A percentile compares a stretch with the other conserved stretches of the same genome.
Conservation (phyloP, 1,140 invertebrate species). For the Stratiolaelaps scimitus region DNA sequence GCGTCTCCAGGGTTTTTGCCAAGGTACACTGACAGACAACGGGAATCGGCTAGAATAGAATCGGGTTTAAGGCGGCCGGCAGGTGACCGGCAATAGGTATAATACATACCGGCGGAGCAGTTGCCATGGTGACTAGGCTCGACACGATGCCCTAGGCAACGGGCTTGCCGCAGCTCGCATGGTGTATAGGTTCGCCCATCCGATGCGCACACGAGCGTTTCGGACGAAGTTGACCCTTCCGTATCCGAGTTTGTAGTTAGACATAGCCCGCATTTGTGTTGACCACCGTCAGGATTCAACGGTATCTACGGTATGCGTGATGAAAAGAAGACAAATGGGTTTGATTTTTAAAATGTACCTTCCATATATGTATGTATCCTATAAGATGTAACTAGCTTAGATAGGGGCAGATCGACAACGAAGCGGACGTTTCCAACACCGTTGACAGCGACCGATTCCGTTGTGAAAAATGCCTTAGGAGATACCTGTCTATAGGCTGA, state of each 20-base stretch:
- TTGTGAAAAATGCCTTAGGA: too few species aligned
- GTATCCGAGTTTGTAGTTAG: too few species aligned
- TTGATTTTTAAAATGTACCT: too few species aligned
- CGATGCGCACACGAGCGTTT: constrained; percentile 57
- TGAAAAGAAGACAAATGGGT: too few species aligned
- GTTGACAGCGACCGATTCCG: too few species aligned
- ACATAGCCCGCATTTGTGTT: constrained; percentile 19
- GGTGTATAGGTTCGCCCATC: constrained; percentile 64
- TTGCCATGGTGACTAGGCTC: constrained; percentile 55
- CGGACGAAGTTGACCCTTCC: background rate
- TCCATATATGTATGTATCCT: too few species aligned
- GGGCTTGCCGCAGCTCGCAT: constrained; percentile 59
- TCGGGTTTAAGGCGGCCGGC: constrained; percentile 5
- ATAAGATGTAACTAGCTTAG: too few species aligned
- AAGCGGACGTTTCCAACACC: too few species aligned
- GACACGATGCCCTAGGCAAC: constrained; percentile 55
- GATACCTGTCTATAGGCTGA: too few species aligned
- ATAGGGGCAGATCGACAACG: too few species aligned
- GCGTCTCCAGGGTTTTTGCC: too few species aligned
- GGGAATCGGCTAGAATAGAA: background rate
- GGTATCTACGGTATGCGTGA: constrained; percentile 5
- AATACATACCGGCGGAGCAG: constrained; percentile 50
- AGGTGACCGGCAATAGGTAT: background rate
- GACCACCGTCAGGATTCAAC: constrained; percentile 21
- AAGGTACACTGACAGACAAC: constrained; percentile 13